These are phyloP conservation scores for Hesperophylax magnus DNA, from an alignment of 1,140 invertebrate species.

Conservation along the genomic window DNA sequence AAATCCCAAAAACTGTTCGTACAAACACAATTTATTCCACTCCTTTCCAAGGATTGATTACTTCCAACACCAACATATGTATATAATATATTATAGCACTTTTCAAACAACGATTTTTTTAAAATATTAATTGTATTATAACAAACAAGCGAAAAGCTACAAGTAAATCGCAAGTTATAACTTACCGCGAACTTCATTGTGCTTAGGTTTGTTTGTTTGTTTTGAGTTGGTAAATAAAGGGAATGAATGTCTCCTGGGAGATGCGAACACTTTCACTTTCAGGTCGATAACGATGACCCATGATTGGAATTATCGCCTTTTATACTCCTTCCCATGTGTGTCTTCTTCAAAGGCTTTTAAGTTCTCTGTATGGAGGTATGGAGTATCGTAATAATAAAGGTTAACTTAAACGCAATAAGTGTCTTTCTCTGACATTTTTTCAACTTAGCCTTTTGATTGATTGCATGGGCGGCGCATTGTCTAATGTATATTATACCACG, in stretches of 20 bases:
- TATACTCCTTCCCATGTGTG: conserved; percentile 49
- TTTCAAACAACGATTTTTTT: neutral
- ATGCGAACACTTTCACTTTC: conserved; percentile 56
- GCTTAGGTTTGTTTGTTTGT: conserved; percentile 32
- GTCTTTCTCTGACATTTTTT: conserved; percentile 48
- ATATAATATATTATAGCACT: neutral
- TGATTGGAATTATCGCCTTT: conserved; percentile 50
- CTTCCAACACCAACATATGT: neutral
- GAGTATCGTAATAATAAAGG: conserved; percentile 51
- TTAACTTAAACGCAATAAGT: conserved; percentile 41
- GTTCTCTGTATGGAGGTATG: conserved; percentile 24
- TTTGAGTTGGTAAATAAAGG: conserved; percentile 16
- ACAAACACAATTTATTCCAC: too few relatives aligned
- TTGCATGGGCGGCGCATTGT: conserved; percentile 36
- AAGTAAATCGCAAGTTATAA: conserved; percentile 10
- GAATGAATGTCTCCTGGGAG: conserved; percentile 17
- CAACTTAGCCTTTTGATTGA: conserved; percentile 36
- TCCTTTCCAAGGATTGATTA: neutral
- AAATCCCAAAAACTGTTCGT: too few relatives aligned
- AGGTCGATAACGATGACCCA: conserved; percentile 52
- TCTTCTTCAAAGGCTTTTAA: conserved; percentile 46
- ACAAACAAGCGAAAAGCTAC: neutral
- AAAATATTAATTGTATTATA: neutral
- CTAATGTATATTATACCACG: neutral
- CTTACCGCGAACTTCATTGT: conserved; percentile 55